phyloP scores from a whole-genome alignment of 2,888 invertebrate species.

The Heterodera filipjevi region DNA sequence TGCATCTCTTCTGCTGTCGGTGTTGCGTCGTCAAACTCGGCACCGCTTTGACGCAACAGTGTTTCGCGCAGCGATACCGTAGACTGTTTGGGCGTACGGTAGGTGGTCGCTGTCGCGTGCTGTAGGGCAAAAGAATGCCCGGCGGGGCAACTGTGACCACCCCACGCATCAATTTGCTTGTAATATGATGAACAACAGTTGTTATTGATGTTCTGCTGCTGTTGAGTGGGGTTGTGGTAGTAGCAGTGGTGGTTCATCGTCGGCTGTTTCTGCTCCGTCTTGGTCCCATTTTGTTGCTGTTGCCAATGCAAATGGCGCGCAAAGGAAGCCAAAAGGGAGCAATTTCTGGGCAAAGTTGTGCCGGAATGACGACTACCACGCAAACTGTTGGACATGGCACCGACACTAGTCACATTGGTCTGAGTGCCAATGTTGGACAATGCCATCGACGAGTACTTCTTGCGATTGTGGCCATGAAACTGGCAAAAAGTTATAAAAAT shows the following conservation, averaged over 20 bases:
- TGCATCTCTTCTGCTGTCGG: background rate
- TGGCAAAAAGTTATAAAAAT: conserved; percentile 32
- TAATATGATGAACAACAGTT: background rate
- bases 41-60: conserved; percentile 19
- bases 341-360: no score
- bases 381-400: background rate
- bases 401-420: conserved; percentile 18
- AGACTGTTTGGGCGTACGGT: conserved; percentile 22
- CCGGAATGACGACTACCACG: background rate
- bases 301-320: no score
- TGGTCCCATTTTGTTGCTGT: no score
- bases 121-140: background rate
- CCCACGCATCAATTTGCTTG: no score
- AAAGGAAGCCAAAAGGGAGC: no score
- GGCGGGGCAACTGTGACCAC: no score
- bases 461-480: conserved; percentile 38
- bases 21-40: conserved; percentile 16
- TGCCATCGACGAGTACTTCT: conserved; percentile 43
- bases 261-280: no score
- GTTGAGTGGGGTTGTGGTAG: no score
- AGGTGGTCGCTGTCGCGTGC: background rate
- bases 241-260: no score
- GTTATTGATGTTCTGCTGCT: background rate
- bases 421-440: conserved; percentile 24
- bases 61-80: conserved; percentile 21